These are phyloP conservation scores for Alligator sinensis DNA, from an alignment of 2,113 vertebrate species.

Conservation along the genomic window DNA sequence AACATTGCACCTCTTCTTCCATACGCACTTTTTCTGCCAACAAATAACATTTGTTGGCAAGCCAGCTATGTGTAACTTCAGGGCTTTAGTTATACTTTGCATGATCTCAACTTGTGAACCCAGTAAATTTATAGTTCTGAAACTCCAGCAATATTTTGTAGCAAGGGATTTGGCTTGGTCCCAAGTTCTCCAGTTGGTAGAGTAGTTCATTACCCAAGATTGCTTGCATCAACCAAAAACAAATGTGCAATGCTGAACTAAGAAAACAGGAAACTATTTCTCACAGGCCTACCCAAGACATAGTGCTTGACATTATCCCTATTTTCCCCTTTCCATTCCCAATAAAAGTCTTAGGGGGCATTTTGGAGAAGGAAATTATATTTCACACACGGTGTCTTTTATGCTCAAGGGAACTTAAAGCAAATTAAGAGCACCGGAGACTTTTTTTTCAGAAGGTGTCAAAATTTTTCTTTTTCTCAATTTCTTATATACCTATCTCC, in stretches of 20 bases:
- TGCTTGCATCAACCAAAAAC: neutral
- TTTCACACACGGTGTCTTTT: neutral
- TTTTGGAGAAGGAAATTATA: neutral
- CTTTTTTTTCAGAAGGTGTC: neutral
- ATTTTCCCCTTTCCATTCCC: neutral
- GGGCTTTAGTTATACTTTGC: neutral
- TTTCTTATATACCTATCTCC: neutral
- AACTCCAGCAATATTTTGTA: neutral
- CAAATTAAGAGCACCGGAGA: neutral
- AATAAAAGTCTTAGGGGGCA: neutral
- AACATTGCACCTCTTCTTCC: neutral
- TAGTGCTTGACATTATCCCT: neutral
- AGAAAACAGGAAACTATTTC: neutral
- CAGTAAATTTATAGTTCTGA: neutral
- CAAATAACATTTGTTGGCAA: neutral
- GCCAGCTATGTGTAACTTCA: neutral
- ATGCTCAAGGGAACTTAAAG: neutral
- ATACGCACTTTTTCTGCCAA: neutral
- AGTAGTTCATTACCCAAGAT: neutral
- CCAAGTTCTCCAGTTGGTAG: accelerated
- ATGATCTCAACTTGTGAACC: neutral
- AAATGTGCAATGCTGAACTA: neutral
- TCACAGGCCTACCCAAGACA: neutral
- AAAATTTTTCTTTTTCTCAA: neutral
- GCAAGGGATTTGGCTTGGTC: neutral